Conservation (phyloP, 2,113 vertebrate species). For the Perca flavescens region DNA sequence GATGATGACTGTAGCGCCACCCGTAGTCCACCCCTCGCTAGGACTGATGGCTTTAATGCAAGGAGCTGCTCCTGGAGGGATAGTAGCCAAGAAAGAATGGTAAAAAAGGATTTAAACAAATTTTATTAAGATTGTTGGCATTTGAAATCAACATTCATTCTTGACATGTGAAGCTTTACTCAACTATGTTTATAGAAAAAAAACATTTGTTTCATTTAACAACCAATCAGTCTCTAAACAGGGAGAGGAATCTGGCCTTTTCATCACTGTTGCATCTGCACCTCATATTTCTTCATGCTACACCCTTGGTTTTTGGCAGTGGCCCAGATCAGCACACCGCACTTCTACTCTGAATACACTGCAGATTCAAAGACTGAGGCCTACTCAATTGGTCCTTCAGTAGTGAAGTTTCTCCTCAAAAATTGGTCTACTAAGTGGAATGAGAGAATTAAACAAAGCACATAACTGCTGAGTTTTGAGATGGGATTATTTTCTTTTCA, state of each 20-base stretch:
- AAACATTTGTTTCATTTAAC: constrained; percentile 31
- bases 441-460: constrained; percentile 11
- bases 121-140: constrained; percentile 3
- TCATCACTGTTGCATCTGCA: constrained; percentile 45
- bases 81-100: not conserved
- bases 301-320: constrained; percentile 22
- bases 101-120: not conserved
- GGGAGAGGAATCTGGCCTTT: constrained; percentile 29
- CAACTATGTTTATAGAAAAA: not conserved
- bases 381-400: not conserved
- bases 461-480: not conserved
- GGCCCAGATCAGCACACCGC: constrained; percentile 22
- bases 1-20: constrained; percentile 86
- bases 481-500: not conserved
- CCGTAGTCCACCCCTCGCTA: constrained; percentile 87
- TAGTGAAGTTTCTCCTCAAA: constrained; percentile 2
- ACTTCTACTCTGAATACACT: constrained; percentile 16
- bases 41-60: constrained; percentile 87
- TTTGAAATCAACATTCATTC: constrained; percentile 16
- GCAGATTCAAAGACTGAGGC: constrained; percentile 19
- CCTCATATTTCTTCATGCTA: constrained; percentile 37
- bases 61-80: constrained; percentile 77
- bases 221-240: constrained; percentile 5
- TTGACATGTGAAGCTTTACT: not conserved
- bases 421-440: constrained; percentile 7